Evolutionary conservation across 1,140 invertebrate species (phyloP).

Genomic region (Brevipalpus yothersi): DNA sequence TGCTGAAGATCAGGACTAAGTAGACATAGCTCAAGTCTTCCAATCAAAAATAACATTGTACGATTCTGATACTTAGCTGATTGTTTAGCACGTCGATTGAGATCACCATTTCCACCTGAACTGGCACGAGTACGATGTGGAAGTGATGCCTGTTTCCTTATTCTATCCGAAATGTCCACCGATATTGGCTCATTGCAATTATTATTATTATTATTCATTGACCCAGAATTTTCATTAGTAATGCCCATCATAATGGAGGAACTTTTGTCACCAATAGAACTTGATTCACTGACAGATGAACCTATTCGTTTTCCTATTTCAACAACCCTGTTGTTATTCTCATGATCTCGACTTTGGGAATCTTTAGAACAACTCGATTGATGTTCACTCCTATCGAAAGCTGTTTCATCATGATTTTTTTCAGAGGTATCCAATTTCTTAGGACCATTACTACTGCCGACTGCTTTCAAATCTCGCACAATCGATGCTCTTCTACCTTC

Average conservation of each 20-base stretch:
- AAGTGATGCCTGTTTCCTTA: slow-evolving; percentile 8
- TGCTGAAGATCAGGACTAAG: slow-evolving; percentile 78
- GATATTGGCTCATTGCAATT: not conserved
- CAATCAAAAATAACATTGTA: slow-evolving; percentile 70
- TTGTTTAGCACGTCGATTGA: slow-evolving; percentile 1
- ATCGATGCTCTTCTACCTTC: slow-evolving; percentile 7
- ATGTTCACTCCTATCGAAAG: not conserved
- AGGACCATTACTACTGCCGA: not conserved
- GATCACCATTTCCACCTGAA: slow-evolving; percentile 3
- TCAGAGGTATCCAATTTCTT: not conserved
- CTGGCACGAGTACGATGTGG: slow-evolving; percentile 3
- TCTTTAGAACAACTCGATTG: not conserved
- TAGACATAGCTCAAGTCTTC: slow-evolving; percentile 54
- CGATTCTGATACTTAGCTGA: slow-evolving; percentile 40
- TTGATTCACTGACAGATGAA: not conserved
- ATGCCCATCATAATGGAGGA: not conserved
- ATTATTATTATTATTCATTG: not conserved
- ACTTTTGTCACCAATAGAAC: not conserved
- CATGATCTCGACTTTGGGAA: not conserved
- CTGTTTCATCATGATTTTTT: not conserved
- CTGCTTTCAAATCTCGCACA: slow-evolving; percentile 7
- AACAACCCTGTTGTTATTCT: not conserved
- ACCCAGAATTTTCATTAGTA: not conserved
- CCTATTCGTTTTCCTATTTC: not conserved
- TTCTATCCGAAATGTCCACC: not conserved